Conservation (phyloP, 2,888 invertebrate genomes). For the Orthonychiurus folsomi region DNA sequence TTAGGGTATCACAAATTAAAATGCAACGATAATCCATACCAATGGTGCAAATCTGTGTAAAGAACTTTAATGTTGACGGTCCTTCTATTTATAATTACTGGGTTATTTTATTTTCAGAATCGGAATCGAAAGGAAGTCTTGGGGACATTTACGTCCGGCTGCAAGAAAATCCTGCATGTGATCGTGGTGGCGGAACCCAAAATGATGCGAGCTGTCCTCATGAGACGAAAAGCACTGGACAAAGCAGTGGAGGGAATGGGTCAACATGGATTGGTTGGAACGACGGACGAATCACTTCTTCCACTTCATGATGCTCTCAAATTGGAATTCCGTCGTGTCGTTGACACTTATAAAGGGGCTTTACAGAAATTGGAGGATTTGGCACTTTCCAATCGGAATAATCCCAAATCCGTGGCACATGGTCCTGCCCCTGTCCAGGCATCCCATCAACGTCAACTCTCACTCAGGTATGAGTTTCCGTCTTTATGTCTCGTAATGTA, state of each 20-base stretch:
- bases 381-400: slow-evolving; percentile 44
- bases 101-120: slow-evolving; percentile 15
- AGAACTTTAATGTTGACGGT: no score
- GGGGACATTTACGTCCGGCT: slow-evolving; percentile 44
- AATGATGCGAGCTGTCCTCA: slow-evolving; percentile 57
- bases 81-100: no score
- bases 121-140: slow-evolving; percentile 42
- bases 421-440: slow-evolving; percentile 65
- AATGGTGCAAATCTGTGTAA: no score
- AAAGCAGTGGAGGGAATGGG: slow-evolving; percentile 80
- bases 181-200: slow-evolving; percentile 49
- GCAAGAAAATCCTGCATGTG: slow-evolving; percentile 48
- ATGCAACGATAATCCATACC: no score
- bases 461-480: slow-evolving; percentile 58
- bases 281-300: slow-evolving; percentile 49
- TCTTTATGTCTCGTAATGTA: no score
- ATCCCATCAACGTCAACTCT: slow-evolving; percentile 79
- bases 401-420: slow-evolving; percentile 46
- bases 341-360: slow-evolving; percentile 77
- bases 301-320: slow-evolving; percentile 46
- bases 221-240: slow-evolving; percentile 63
- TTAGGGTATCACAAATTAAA: no score
- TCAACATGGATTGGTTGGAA: slow-evolving; percentile 68
- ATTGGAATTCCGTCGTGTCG: slow-evolving; percentile 66
- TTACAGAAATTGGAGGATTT: slow-evolving; percentile 67